These are phyloP conservation scores for Drosophila kepulauana DNA, from an alignment of 1,140 invertebrate genomes.

Conservation along the genomic window DNA sequence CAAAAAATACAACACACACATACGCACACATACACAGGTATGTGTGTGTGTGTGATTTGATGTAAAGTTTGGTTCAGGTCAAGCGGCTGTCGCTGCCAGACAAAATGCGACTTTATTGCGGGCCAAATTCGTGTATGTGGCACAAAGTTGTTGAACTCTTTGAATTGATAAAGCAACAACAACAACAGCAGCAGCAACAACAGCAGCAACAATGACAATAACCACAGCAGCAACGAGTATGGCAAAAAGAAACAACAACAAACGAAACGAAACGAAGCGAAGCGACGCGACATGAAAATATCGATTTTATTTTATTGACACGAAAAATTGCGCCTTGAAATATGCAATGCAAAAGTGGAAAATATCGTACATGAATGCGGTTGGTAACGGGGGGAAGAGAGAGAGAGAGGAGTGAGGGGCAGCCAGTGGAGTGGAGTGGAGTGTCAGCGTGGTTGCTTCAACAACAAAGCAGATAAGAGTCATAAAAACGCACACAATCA, in stretches of 20 bases:
- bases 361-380: constrained; percentile 36
- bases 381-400: too few relatives aligned
- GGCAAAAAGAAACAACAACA: constrained; percentile 7
- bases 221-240: constrained; percentile 1
- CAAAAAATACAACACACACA: constrained; percentile 11
- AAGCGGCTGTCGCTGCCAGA: constrained; percentile 42
- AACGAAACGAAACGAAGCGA: neutral
- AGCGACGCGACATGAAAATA: constrained; percentile 40
- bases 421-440: neutral
- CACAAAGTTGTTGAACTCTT: constrained; percentile 68
- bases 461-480: constrained; percentile 74
- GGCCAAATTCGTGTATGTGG: constrained; percentile 49
- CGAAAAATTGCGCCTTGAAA: constrained; percentile 79
- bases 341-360: constrained; percentile 72
- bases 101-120: constrained; percentile 27
- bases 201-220: neutral
- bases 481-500: constrained; percentile 66
- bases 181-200: neutral
- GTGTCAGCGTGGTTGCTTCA: constrained; percentile 47
- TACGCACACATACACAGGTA: neutral
- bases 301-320: constrained; percentile 80
- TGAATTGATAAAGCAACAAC: constrained; percentile 41
- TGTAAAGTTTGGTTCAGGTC: constrained; percentile 21
- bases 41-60: neutral
- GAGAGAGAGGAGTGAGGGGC: neutral